Percentiles rank a stretch among this genome's conserved stretches.
Evolutionary conservation across 2,113 vertebrate species (phyloP).

Genomic region (Amia ocellicauda): DNA sequence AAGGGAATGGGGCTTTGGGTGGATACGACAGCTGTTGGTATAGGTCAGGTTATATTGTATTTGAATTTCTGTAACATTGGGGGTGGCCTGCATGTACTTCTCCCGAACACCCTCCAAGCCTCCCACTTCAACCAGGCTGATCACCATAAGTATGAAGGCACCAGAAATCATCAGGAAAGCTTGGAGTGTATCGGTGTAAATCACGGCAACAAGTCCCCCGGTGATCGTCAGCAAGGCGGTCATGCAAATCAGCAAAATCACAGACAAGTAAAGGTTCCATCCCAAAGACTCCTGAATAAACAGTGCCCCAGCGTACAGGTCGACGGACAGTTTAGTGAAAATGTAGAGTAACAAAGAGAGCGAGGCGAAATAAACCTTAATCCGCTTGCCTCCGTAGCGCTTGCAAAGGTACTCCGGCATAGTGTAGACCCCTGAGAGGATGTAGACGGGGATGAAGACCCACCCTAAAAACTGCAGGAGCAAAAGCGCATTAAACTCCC

Average conservation of each 20-base stretch:
- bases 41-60: constrained; percentile 81
- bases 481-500: constrained; percentile 97
- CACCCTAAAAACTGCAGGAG: constrained; percentile 96
- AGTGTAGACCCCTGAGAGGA: constrained; percentile 92
- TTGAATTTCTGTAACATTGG: constrained; percentile 84
- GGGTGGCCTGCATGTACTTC: constrained; percentile 89
- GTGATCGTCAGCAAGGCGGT: constrained; percentile 92
- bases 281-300: constrained; percentile 97
- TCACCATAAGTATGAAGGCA: constrained; percentile 85
- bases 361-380: constrained; percentile 90
- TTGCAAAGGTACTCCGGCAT: constrained; percentile 97
- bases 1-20: constrained; percentile 83
- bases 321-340: constrained; percentile 97
- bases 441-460: constrained; percentile 97
- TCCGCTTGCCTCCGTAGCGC: constrained; percentile 89
- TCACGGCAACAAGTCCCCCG: constrained; percentile 90
- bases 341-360: constrained; percentile 92
- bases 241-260: constrained; percentile 88
- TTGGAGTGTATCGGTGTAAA: constrained; percentile 95
- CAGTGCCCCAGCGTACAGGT: constrained; percentile 93
- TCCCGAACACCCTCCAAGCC: constrained; percentile 88
- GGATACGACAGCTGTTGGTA: constrained; percentile 78
- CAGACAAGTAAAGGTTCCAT: constrained; percentile 94
- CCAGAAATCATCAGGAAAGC: constrained; percentile 93
- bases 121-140: constrained; percentile 84